Conservation (phyloP, 2,113 vertebrate genomes). For the Xiphophorus maculatus region DNA sequence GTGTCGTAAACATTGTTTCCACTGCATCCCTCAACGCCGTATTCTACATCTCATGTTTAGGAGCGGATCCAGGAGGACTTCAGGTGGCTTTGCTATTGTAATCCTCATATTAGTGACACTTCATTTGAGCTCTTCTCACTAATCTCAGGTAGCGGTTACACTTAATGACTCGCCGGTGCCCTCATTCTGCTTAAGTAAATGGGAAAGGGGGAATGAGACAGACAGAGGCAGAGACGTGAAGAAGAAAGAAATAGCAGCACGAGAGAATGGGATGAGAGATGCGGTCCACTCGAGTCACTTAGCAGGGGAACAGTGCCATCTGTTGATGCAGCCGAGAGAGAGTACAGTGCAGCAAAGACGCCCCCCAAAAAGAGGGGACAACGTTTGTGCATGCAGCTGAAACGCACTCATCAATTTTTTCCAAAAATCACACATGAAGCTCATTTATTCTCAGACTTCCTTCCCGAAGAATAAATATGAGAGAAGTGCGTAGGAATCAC, state of each 20-base stretch:
- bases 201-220: slow-evolving; percentile 69
- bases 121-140: slow-evolving; percentile 79
- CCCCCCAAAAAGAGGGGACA: neutral
- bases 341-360: slow-evolving; percentile 20
- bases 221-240: slow-evolving; percentile 63
- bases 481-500: slow-evolving; percentile 49
- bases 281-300: slow-evolving; percentile 13
- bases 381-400: slow-evolving; percentile 34
- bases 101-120: slow-evolving; percentile 85
- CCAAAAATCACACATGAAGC: slow-evolving; percentile 33
- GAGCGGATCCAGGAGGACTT: slow-evolving; percentile 66
- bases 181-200: slow-evolving; percentile 78
- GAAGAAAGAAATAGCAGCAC: neutral
- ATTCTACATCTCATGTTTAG: slow-evolving; percentile 45
- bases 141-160: slow-evolving; percentile 83
- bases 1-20: slow-evolving; percentile 26
- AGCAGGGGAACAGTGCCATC: slow-evolving; percentile 82
- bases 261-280: slow-evolving; percentile 21
- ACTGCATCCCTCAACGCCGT: slow-evolving; percentile 3
- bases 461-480: slow-evolving; percentile 38
- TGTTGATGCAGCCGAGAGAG: slow-evolving; percentile 67
- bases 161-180: slow-evolving; percentile 80
- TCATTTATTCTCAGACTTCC: slow-evolving; percentile 50
- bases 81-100: slow-evolving; percentile 81
- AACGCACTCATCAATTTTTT: slow-evolving; percentile 27